Conservation (phyloP, 2,888 invertebrate species). For the Trichogramma evanescens region DNA sequence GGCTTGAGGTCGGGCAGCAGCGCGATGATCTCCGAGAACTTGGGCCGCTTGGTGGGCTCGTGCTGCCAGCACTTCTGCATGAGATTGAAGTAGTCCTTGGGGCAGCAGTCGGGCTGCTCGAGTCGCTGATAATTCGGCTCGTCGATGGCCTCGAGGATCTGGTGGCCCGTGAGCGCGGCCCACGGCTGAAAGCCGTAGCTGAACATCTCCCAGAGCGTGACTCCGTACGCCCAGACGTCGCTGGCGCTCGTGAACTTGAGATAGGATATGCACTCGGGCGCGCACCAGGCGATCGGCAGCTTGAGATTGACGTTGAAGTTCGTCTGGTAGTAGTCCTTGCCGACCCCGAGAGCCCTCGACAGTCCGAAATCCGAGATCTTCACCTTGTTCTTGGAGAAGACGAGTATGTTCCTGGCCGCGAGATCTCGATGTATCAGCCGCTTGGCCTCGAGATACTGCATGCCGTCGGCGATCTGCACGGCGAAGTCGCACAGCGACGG, state of each 20-base stretch:
- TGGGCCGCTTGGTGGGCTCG: conserved; percentile 79
- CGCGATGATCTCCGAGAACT: conserved; percentile 76
- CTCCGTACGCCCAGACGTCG: conserved; percentile 97
- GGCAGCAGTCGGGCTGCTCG: conserved; percentile 91
- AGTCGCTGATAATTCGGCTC: conserved; percentile 82
- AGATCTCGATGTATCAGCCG: conserved; percentile 95
- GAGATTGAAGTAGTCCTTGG: conserved; percentile 81
- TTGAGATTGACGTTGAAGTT: conserved; percentile 96
- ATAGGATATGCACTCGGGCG: conserved; percentile 95
- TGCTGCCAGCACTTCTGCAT: conserved; percentile 98
- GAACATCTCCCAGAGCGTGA: conserved; percentile 99
- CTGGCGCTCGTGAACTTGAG: conserved; percentile 92
- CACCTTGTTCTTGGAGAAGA: conserved; percentile 91
- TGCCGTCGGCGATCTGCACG: conserved; percentile 92
- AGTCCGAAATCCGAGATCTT: conserved; percentile 98
- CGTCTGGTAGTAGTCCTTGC: conserved; percentile 98
- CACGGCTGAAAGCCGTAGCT: conserved; percentile 98
- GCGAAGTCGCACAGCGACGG: conserved; percentile 91
- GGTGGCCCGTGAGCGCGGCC: conserved; percentile 88
- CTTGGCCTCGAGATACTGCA: conserved; percentile 94
- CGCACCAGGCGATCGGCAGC: conserved; percentile 98
- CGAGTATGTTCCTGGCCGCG: conserved; percentile 94
- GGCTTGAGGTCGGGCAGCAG: conserved; percentile 80
- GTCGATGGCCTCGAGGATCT: conserved; percentile 93
- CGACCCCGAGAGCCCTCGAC: conserved; percentile 90